phyloP scores from a whole-genome alignment of 2,113 vertebrate genomes.

The Pantherophis guttatus region DNA sequence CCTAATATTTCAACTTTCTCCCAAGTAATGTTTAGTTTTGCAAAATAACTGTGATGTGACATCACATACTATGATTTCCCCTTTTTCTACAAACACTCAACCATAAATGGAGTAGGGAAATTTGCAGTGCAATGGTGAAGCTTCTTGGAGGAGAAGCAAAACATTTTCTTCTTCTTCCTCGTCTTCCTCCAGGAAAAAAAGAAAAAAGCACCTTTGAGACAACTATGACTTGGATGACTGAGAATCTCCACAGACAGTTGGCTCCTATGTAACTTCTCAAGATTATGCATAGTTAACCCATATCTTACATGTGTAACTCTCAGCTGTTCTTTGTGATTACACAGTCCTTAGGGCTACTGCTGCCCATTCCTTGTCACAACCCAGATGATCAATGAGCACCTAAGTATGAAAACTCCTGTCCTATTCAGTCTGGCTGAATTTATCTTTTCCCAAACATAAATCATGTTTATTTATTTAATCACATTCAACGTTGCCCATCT shows the following conservation, averaged over 20 bases:
- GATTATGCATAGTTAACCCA: not conserved
- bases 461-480: not conserved
- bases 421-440: not conserved
- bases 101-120: not conserved
- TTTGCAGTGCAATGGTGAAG: not conserved
- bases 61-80: not conserved
- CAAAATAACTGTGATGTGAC: not conserved
- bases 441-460: not conserved
- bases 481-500: not conserved
- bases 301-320: not conserved
- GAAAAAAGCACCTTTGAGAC: not conserved
- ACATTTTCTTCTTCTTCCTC: not conserved
- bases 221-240: not conserved
- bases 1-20: not conserved
- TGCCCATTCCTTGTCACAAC: not conserved
- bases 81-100: not conserved
- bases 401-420: not conserved
- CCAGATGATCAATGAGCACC: not conserved
- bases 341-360: not conserved
- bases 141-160: not conserved
- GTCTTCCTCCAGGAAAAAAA: not conserved
- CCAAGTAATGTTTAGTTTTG: not conserved
- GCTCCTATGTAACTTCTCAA: not conserved
- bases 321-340: not conserved
- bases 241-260: not conserved